Conservation (phyloP, 2,113 vertebrate genomes). For the Sapayoa aenigma region DNA sequence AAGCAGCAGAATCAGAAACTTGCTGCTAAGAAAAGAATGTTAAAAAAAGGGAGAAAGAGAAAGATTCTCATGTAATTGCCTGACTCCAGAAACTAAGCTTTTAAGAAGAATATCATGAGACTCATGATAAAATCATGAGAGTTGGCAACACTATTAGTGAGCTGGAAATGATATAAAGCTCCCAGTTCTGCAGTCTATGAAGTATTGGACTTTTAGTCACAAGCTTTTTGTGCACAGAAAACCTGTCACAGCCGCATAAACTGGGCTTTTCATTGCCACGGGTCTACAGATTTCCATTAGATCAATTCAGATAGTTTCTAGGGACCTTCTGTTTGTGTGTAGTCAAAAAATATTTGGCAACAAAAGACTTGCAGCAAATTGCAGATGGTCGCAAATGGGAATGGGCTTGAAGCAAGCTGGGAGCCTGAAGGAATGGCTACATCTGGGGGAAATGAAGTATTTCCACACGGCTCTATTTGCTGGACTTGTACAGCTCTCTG, state of each 20-base stretch:
- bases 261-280: conserved; percentile 12
- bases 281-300: conserved; percentile 36
- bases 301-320: conserved; percentile 37
- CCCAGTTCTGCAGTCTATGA: conserved; percentile 30
- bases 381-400: not conserved
- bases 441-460: conserved; percentile 17
- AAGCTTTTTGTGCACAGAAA: conserved; percentile 32
- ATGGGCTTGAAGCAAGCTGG: not conserved
- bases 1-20: not conserved
- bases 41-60: not conserved
- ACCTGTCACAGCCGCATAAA: conserved; percentile 9
- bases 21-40: conserved; percentile 50
- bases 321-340: conserved; percentile 20
- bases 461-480: not conserved
- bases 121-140: conserved; percentile 69
- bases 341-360: conserved; percentile 51
- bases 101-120: conserved; percentile 62
- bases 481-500: not conserved
- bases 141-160: conserved; percentile 60
- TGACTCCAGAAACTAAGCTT: conserved; percentile 51
- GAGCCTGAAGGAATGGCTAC: not conserved
- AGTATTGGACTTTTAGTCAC: conserved; percentile 37
- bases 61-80: conserved; percentile 47
- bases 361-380: not conserved
- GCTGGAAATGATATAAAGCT: conserved; percentile 60